phyloP scores from a whole-genome alignment of 2,888 invertebrate species.

The Cantharis rustica region DNA sequence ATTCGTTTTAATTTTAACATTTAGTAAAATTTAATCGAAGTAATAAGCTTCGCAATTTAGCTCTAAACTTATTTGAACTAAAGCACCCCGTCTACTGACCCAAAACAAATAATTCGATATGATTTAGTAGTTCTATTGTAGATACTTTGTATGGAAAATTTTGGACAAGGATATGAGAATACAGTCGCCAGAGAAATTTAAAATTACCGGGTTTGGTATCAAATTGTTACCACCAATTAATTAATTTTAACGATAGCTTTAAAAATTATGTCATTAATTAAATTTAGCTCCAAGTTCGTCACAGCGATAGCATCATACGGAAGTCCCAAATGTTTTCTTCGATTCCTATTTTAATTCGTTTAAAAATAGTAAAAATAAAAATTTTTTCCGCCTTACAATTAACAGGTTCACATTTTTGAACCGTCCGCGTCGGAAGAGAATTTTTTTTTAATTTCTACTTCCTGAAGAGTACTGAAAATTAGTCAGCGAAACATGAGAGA shows the following conservation, averaged over 20 bases:
- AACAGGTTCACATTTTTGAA: too few relatives aligned
- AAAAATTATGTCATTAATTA: background rate
- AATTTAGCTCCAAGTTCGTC: background rate
- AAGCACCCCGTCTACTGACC: background rate
- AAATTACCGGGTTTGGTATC: background rate
- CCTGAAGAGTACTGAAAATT: background rate
- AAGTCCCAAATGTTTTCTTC: background rate
- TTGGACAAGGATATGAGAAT: background rate
- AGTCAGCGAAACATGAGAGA: background rate
- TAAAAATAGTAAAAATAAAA: too few relatives aligned
- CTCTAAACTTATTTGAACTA: background rate
- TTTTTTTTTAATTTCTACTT: background rate
- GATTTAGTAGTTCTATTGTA: background rate
- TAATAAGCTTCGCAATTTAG: background rate
- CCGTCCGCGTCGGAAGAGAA: too few relatives aligned
- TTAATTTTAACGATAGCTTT: background rate
- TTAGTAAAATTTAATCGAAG: background rate
- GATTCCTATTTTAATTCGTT: background rate
- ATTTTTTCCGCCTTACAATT: too few relatives aligned
- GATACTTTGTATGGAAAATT: background rate
- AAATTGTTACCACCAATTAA: background rate
- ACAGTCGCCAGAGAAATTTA: background rate
- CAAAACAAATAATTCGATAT: background rate
- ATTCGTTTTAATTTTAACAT: background rate
- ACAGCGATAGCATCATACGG: background rate